Conservation (phyloP, 2,888 invertebrate species). For the Hypena proboscidalis region DNA sequence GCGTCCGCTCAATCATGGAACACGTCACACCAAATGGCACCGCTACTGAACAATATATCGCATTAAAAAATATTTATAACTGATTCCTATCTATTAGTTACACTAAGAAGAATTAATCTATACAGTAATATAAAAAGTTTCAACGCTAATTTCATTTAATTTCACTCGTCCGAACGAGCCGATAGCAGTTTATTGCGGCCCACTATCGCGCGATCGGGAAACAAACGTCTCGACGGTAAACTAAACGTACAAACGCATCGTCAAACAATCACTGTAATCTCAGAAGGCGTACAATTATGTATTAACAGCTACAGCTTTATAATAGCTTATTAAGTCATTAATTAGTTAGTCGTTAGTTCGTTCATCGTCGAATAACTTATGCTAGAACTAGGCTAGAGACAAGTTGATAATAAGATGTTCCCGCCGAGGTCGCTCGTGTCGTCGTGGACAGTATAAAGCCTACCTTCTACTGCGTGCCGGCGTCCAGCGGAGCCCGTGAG, state of each 20-base stretch:
- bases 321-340: slow-evolving; percentile 62
- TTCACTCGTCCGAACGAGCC: slow-evolving; percentile 59
- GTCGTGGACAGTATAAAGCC: slow-evolving; percentile 46
- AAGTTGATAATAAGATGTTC: slow-evolving; percentile 71
- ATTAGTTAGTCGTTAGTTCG: slow-evolving; percentile 63
- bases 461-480: too few relatives aligned
- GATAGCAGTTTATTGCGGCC: slow-evolving; percentile 66
- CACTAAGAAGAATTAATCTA: slow-evolving; percentile 66
- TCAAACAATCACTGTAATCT: slow-evolving; percentile 62
- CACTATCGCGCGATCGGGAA: slow-evolving; percentile 54
- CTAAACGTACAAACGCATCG: slow-evolving; percentile 36
- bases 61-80: slow-evolving; percentile 65
- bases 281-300: slow-evolving; percentile 64
- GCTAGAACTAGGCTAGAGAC: slow-evolving; percentile 66
- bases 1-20: slow-evolving; percentile 46
- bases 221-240: slow-evolving; percentile 45
- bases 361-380: slow-evolving; percentile 63
- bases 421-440: slow-evolving; percentile 61
- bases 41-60: slow-evolving; percentile 68
- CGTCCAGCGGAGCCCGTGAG: too few relatives aligned
- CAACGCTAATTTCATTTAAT: slow-evolving; percentile 60
- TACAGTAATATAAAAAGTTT: slow-evolving; percentile 66
- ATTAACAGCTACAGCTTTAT: slow-evolving; percentile 68
- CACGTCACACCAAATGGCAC: slow-evolving; percentile 74
- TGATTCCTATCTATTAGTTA: slow-evolving; percentile 69